Evolutionary conservation across 2,113 vertebrate species (phyloP), one percentile per base, ranked within the genome.

Genomic region (Microcebus tavaratra): DNA sequence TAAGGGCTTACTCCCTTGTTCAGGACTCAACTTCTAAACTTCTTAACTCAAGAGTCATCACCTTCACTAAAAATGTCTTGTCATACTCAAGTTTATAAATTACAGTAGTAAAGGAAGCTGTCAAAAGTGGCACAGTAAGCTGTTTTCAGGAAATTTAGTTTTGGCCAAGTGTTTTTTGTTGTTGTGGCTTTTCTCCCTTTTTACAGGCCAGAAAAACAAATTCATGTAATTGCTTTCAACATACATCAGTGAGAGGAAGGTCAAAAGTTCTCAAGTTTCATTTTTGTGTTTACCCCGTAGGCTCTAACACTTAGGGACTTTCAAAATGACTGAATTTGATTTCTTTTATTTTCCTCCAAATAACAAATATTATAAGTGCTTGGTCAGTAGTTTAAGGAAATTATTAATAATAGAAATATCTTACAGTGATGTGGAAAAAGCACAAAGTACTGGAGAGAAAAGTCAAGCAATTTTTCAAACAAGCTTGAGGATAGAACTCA

Each of bases 261-360:
- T 97, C 88, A 96, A 82, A 92, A 91, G 94, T 95, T 96, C 85
- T 97, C 78, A 85, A 95, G 96, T 97, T 98, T 96, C 94, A 98
- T 95, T 97, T 96, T 75, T 97, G 42, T 96, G 91, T 95, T 97
- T 93, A 96, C 73, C 93, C 93, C 23, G 31, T 80, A 96, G 97
- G 91, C 94, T 91, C 45, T 59, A 92, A 76, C 86, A 91, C 94
- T 92, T 96, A 93, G 61, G 68, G 82, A 25, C 85, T 96, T 97
- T 97, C 95, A 95, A 95, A 93, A 91, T 67, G 76, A 96, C 82
- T 96, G 94, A 65, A 91, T 92, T 96, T 96, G 88, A 96, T 97
- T 97, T 97, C 82, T 94, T 96, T 97, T 94, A 72, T 95, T 97
- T 94, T 81, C 78, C n/a, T 97, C 85, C 76, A 96, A 96, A 97